Base-by-base conservation (phyloP, 2,113 vertebrate species). In the Nestor notabilis region DNA sequence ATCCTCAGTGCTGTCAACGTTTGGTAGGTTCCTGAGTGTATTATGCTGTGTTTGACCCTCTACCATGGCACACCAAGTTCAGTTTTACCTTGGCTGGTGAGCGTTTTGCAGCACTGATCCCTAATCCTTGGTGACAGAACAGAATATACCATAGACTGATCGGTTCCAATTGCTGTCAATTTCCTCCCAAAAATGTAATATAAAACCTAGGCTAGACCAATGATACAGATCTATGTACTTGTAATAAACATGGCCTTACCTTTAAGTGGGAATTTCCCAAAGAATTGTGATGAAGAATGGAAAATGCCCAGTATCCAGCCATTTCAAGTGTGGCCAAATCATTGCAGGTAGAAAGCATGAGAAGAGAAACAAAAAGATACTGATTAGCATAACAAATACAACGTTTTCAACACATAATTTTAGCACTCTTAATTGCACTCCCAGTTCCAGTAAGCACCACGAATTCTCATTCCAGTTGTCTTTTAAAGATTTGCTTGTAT, bases 211-310 rank as follows among this genome's bases (percentile, higher is more conserved):
- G 35, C 46, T 31, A 85, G 37, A 65, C 10, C 53, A 46, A 83
- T 83, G 27, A 47, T 13, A 43, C 8, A 43, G 39, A 53, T 50
- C 28, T 24, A 60, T 1, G 4, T 39, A 28, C 37, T 80, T 49
- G 15, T 18, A 35, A 44, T n/a, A 95, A 60, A 31, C 89, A 61
- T 17, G 23, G 60, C 17, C 96, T 98, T 98, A 98, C 97, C 98
- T 98, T 93, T 25, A 60, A 79, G 65, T 53, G 84, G 89, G 78
- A 72, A 83, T 93, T 93, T 72, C 61, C 96, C 93, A 46, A 69
- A 71, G 49, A 89, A 83, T 53, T 55, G 56, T 39, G 79, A 92
- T 28, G 78, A 92, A 49, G 64, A 92, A 50, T 15, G 5, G 77
- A 85, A 90, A 91, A 72, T 37, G 33, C 79, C 95, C 60, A 78